Conservation (phyloP, 1,140 invertebrate species). For the Chymomyza costata region DNA sequence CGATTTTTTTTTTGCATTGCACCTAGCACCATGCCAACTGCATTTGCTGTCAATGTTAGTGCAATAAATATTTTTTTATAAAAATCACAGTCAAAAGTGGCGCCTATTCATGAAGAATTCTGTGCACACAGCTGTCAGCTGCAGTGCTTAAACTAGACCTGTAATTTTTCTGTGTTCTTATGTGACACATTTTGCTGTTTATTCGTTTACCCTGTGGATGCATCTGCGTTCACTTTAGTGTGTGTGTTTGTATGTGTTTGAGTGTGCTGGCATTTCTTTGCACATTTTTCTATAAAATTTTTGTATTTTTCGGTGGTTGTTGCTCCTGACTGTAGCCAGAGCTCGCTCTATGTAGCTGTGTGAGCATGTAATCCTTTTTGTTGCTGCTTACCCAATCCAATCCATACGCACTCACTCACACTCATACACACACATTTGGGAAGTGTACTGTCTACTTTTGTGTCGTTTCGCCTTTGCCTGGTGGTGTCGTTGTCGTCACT, state of each 20-base stretch:
- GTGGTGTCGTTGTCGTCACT: constrained; percentile 34
- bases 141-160: constrained; percentile 24
- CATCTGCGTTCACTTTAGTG: constrained; percentile 18
- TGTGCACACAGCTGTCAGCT: constrained; percentile 62
- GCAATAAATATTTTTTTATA: too few species aligned
- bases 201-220: constrained; percentile 46
- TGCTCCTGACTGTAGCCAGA: constrained; percentile 50
- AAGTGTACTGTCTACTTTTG: constrained; percentile 11
- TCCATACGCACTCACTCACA: constrained; percentile 8
- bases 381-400: too few species aligned
- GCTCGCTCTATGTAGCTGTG: constrained; percentile 42
- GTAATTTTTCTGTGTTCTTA: constrained; percentile 11
- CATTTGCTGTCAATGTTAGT: too few species aligned
- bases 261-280: constrained; percentile 49
- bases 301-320: constrained; percentile 44
- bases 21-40: too few species aligned
- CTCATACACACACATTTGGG: background rate
- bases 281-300: constrained; percentile 24
- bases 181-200: too few species aligned
- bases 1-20: too few species aligned
- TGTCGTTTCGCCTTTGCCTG: constrained; percentile 2
- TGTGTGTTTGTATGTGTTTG: constrained; percentile 27
- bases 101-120: too few species aligned
- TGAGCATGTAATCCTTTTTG: constrained; percentile 29
- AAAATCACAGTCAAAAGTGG: too few species aligned